Percentiles rank a stretch among this genome's conserved stretches.
phyloP scores from a whole-genome alignment of 1,140 invertebrate genomes.

The Bombus turneri region DNA sequence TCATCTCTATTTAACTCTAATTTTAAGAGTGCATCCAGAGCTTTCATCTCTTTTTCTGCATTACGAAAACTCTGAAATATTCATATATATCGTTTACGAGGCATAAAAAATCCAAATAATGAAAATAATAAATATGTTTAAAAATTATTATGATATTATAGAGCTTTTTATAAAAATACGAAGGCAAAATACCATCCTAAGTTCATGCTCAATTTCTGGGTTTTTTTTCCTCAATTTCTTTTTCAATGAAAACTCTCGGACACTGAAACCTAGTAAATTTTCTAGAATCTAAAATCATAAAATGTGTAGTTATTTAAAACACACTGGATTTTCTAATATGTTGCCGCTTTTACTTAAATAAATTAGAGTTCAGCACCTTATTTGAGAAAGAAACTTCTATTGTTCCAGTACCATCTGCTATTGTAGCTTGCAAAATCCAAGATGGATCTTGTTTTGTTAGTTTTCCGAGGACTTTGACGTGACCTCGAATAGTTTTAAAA shows the following conservation, averaged over 20 bases:
- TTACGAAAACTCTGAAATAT: constrained; percentile 67
- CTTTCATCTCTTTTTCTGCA: constrained; percentile 69
- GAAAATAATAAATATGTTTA: neutral
- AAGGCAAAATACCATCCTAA: constrained; percentile 67
- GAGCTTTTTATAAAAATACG: neutral
- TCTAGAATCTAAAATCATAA: constrained; percentile 72
- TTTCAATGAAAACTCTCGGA: constrained; percentile 71
- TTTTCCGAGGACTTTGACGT: constrained; percentile 64
- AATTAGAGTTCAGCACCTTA: constrained; percentile 61
- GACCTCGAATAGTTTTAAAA: constrained; percentile 66
- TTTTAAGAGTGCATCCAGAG: constrained; percentile 74
- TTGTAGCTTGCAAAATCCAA: constrained; percentile 71
- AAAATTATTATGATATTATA: neutral
- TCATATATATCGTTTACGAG: neutral
- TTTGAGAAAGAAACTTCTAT: constrained; percentile 74
- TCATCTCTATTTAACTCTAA: constrained; percentile 67
- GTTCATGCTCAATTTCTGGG: constrained; percentile 67
- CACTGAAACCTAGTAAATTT: constrained; percentile 71
- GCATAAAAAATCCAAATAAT: neutral
- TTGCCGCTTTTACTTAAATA: neutral
- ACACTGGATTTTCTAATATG: constrained; percentile 8
- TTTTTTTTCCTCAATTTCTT: constrained; percentile 75
- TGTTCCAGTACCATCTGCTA: constrained; percentile 71
- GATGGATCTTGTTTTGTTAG: constrained; percentile 61
- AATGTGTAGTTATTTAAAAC: neutral